Evolutionary conservation across 2,888 invertebrate genomes (phyloP).

Genomic region (Spisula subtruncata): DNA sequence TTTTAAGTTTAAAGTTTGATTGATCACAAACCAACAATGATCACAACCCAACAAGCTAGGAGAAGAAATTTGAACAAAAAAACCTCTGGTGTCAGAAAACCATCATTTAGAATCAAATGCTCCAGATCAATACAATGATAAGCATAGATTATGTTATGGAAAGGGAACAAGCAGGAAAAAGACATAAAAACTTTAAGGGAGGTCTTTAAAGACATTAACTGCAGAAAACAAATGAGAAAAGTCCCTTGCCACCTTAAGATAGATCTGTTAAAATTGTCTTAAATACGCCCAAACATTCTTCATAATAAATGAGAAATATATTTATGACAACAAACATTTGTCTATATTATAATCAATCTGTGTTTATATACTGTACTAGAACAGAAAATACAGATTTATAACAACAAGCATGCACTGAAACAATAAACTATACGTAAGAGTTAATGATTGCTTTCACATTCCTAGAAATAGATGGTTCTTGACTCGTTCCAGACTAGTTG

Average conservation of each 20-base stretch:
- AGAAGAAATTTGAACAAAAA: too few relatives aligned
- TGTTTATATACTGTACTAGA: not conserved
- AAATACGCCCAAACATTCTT: constrained; percentile 4
- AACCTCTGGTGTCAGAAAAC: too few relatives aligned
- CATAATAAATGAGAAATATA: constrained; percentile 5
- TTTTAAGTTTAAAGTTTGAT: too few relatives aligned
- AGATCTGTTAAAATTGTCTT: not conserved
- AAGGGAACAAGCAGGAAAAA: not conserved
- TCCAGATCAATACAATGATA: not conserved
- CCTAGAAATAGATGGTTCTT: not conserved
- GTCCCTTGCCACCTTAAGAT: not conserved
- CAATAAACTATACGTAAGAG: not conserved
- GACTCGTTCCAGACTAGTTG: not conserved
- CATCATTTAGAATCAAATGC: not conserved
- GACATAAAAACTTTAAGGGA: not conserved
- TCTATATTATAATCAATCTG: constrained; percentile 10
- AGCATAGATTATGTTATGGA: not conserved
- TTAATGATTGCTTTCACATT: not conserved
- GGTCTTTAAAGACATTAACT: constrained; percentile 18
- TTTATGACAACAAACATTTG: constrained; percentile 21
- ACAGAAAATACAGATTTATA: not conserved
- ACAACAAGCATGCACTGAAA: not conserved
- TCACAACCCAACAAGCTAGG: too few relatives aligned
- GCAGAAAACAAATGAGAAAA: not conserved
- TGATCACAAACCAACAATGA: too few relatives aligned